Conservation (phyloP, 2,113 vertebrate genomes). For the Xenus cinereus region DNA sequence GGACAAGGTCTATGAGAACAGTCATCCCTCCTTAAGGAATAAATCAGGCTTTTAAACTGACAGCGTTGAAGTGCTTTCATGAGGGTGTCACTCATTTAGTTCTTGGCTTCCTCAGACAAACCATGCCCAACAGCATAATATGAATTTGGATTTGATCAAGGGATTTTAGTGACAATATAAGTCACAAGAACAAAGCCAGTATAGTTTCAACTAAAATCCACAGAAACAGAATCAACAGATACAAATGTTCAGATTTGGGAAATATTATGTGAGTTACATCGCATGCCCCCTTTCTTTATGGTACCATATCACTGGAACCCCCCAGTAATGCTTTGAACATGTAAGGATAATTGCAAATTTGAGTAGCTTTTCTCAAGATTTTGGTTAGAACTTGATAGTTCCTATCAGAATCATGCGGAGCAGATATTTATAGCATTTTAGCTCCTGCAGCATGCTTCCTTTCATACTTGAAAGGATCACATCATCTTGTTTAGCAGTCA, state of each 20-base stretch:
- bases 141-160: neutral
- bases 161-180: neutral
- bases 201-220: neutral
- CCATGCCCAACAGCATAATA: neutral
- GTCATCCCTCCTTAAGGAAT: neutral
- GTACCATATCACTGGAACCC: neutral
- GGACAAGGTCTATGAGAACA: neutral
- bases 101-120: neutral
- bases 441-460: neutral
- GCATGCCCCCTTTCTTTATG: neutral
- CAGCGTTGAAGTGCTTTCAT: accelerated
- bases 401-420: neutral
- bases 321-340: neutral
- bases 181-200: neutral
- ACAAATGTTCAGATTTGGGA: neutral
- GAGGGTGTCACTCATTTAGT: accelerated
- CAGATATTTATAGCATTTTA: slow-evolving; percentile 31
- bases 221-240: neutral
- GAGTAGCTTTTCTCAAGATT: neutral
- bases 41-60: neutral
- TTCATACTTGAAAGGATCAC: slow-evolving; percentile 17
- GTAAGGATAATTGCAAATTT: neutral
- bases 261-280: neutral
- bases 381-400: slow-evolving; percentile 15
- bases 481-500: slow-evolving; percentile 42